Evolutionary conservation across 1,140 invertebrate species (phyloP).

Genomic region (Bombus affinis): DNA sequence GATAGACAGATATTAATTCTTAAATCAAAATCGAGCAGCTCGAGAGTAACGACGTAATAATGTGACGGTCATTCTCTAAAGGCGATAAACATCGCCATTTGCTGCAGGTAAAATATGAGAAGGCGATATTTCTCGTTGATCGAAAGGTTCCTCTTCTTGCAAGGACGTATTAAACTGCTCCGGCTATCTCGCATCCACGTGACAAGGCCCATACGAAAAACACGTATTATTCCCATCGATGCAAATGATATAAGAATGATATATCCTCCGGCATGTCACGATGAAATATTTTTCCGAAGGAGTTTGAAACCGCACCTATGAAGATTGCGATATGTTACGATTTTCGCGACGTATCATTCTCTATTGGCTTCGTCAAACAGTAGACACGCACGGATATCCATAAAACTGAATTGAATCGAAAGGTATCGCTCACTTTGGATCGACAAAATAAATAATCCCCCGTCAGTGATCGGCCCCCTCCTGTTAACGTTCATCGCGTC

Average conservation of each 20-base stretch:
- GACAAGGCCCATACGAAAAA: slow-evolving; percentile 5
- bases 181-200: slow-evolving; percentile 11
- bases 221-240: slow-evolving; percentile 23
- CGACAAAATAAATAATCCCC: slow-evolving; percentile 10
- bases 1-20: not conserved
- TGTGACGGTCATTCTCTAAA: not conserved
- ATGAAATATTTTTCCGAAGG: slow-evolving; percentile 26
- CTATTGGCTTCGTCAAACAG: slow-evolving; percentile 37
- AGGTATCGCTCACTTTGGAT: not conserved
- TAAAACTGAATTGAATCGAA: slow-evolving; percentile 20
- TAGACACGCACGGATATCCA: slow-evolving; percentile 19
- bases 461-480: not conserved
- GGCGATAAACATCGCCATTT: not conserved
- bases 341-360: not conserved
- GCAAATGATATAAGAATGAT: slow-evolving; percentile 20
- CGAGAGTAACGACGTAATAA: not conserved
- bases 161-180: not conserved
- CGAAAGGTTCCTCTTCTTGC: not conserved
- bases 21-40: no score
- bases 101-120: not conserved
- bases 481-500: not conserved
- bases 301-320: slow-evolving; percentile 9
- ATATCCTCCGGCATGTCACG: not conserved
- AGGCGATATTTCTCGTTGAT: slow-evolving; percentile 12
- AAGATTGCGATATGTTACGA: slow-evolving; percentile 26